Evolutionary conservation across 2,888 invertebrate genomes (phyloP).

Genomic region (Polyommatus iphigenia): DNA sequence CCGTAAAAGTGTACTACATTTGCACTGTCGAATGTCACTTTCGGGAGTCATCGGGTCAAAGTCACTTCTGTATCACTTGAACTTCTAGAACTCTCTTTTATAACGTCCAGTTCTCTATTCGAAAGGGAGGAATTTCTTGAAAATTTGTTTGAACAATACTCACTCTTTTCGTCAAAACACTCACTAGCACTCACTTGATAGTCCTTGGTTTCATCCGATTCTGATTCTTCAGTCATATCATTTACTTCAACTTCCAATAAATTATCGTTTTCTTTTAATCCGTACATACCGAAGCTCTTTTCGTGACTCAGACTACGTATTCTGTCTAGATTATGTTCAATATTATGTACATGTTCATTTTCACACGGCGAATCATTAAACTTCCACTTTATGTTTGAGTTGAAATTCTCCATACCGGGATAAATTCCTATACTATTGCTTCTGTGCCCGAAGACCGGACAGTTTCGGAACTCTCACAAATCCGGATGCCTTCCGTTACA

Average conservation of each 20-base stretch:
- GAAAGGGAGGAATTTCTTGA: constrained; percentile 73
- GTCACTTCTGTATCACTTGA: constrained; percentile 79
- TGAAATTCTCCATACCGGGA: constrained; percentile 74
- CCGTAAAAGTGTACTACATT: constrained; percentile 62
- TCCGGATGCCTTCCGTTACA: constrained; percentile 76
- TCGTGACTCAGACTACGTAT: constrained; percentile 74
- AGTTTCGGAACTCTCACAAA: constrained; percentile 78
- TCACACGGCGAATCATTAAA: constrained; percentile 68
- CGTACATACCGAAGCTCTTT: constrained; percentile 62
- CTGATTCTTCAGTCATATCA: constrained; percentile 57
- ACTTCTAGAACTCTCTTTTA: constrained; percentile 77
- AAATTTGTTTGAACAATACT: constrained; percentile 69
- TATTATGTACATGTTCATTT: constrained; percentile 64
- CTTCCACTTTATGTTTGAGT: constrained; percentile 74
- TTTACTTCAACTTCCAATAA: constrained; percentile 74
- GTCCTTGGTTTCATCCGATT: constrained; percentile 66
- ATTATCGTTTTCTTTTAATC: constrained; percentile 65
- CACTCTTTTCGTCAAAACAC: constrained; percentile 68
- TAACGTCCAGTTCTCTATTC: constrained; percentile 75
- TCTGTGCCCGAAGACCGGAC: constrained; percentile 78
- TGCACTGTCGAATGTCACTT: constrained; percentile 69
- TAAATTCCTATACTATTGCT: constrained; percentile 76
- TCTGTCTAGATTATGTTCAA: constrained; percentile 75
- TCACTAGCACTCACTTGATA: constrained; percentile 60
- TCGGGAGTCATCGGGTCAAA: constrained; percentile 76